Base-by-base conservation (phyloP, 2,113 vertebrate genomes). In the Lepus americanus region DNA sequence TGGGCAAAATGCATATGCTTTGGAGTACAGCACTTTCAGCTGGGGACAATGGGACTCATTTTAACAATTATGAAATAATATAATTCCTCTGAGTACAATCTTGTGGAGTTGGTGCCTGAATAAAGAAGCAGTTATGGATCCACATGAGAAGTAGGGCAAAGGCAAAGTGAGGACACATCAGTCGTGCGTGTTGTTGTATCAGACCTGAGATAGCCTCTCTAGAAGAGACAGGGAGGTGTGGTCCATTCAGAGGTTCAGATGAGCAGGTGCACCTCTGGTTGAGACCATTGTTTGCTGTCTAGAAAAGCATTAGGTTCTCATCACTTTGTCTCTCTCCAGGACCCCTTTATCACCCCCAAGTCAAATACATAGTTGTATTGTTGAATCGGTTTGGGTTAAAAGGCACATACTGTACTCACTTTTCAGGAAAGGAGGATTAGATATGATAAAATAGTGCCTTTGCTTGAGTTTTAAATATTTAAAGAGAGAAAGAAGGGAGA, bases 401-500 rank as follows among this genome's bases (percentile, higher is more conserved):
- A 82, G 51, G 69, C 70, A 29, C 6, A 17, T 20, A 44, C 82
- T 49, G n/a, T 51, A 83, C 19, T 95, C n/a, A 53, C 73, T 92
- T 92, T 87, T 86, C 72, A 84, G 76, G 70, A 72, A 87, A 94
- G 36, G 63, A 80, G 33, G 53, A 55, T 80, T 73, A 36, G 61
- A 3, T 22, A 39, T 78, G 80, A 87, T 63, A n/a, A 86, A 89
- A 79, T 53, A 72, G 83, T 97, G 64, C 14, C 33, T 70, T 89
- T 70, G 51, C 61, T 69, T 85, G 64, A 23, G n/a, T 94, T 74
- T 92, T 94, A 94, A 94, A 91, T 95, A 95, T 95, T 95, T 95
- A 92, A 90, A 86, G 92, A 86, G 53, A 22, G 17, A 80, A 78
- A 88, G 19, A 61, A 87, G n/a, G 36, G 9, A 83, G 83, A 77